These are phyloP conservation scores for Drosophila repletoides DNA, from an alignment of 1,140 invertebrate genomes.

Conservation along the genomic window DNA sequence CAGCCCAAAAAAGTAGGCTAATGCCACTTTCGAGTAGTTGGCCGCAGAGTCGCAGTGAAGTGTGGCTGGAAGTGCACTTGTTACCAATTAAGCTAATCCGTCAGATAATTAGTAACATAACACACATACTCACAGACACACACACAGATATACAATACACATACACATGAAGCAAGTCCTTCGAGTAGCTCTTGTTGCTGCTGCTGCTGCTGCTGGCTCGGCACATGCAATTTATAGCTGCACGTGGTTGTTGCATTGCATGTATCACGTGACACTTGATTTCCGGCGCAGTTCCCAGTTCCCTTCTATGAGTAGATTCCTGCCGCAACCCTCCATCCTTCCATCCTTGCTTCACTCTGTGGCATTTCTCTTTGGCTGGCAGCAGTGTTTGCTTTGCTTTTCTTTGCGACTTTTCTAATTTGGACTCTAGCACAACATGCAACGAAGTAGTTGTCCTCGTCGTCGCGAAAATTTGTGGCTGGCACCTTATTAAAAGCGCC, in stretches of 20 bases:
- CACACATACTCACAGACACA: slow-evolving; percentile 50
- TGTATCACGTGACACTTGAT: slow-evolving; percentile 79
- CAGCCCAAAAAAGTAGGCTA: slow-evolving; percentile 70
- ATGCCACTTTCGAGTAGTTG: slow-evolving; percentile 76
- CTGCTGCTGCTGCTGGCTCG: slow-evolving; percentile 51
- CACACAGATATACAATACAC: slow-evolving; percentile 10
- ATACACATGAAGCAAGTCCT: slow-evolving; percentile 21
- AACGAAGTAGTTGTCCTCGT: slow-evolving; percentile 54
- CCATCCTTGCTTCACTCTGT: slow-evolving; percentile 3
- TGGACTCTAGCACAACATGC: slow-evolving; percentile 75
- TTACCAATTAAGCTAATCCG: slow-evolving; percentile 80
- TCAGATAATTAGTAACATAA: slow-evolving; percentile 81
- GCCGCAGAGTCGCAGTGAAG: slow-evolving; percentile 74
- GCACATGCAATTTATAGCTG: slow-evolving; percentile 77
- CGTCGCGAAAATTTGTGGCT: slow-evolving; percentile 77
- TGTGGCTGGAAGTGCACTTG: slow-evolving; percentile 78
- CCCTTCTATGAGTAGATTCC: too few species aligned
- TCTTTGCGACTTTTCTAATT: slow-evolving; percentile 79
- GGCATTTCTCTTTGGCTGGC: slow-evolving; percentile 17
- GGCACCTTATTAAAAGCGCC: slow-evolving; percentile 76
- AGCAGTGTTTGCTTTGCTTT: slow-evolving; percentile 65
- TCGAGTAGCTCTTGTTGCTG: slow-evolving; percentile 32
- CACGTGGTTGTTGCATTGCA: slow-evolving; percentile 79
- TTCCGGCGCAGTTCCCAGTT: slow-evolving; percentile 55
- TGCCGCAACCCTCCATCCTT: background rate